Conservation (phyloP, 2,888 invertebrate genomes). For the Pseudanteris insignis region DNA sequence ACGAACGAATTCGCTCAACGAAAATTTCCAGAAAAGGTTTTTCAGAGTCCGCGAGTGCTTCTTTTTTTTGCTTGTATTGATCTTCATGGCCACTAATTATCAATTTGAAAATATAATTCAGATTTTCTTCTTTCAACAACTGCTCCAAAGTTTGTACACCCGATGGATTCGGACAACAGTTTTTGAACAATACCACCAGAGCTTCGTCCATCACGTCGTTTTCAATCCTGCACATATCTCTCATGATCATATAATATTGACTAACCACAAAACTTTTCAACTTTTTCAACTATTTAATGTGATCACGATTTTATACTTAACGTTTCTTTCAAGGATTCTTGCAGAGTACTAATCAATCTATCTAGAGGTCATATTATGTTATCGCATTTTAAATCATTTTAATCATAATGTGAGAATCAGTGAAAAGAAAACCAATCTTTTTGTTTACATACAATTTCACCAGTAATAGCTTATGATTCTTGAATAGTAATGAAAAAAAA, state of each 20-base stretch:
- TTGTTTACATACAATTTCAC: no score
- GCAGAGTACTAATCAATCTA: no score
- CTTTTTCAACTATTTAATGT: no score
- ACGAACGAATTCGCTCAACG: slow-evolving; percentile 1
- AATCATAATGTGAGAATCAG: no score
- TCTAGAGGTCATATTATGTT: no score
- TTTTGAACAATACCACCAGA: slow-evolving; percentile 11
- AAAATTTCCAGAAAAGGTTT: slow-evolving; percentile 4
- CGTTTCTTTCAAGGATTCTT: no score
- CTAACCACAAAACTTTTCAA: no score
- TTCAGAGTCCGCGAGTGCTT: neutral
- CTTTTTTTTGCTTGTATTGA: neutral
- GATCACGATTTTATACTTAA: no score
- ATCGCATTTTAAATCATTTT: no score
- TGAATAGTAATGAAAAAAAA: no score
- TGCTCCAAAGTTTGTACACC: slow-evolving; percentile 3
- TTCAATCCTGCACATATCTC: slow-evolving; percentile 2
- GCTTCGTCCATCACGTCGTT: slow-evolving; percentile 16
- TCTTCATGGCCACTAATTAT: slow-evolving; percentile 7
- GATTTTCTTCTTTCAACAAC: slow-evolving; percentile 7
- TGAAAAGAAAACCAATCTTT: no score
- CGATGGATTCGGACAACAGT: slow-evolving; percentile 1
- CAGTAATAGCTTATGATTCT: no score
- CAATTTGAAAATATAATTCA: slow-evolving; percentile 5
- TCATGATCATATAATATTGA: neutral